phyloP scores from a whole-genome alignment of 2,797 vertebrate genomes.

The Luscinia megarhynchos region DNA sequence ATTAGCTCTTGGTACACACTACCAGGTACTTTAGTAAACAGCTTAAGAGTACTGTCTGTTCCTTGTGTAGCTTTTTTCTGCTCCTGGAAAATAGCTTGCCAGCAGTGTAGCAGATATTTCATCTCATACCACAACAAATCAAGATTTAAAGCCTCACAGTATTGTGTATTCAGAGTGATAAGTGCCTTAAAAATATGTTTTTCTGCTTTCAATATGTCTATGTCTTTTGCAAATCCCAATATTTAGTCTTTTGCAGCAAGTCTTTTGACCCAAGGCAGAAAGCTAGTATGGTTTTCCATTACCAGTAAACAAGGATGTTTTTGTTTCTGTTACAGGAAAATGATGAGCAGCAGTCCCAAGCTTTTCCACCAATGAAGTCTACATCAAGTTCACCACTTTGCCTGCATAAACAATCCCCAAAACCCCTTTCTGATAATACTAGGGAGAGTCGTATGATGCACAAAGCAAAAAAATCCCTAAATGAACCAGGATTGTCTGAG shows the following conservation, averaged over 20 bases:
- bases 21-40: not conserved
- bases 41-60: not conserved
- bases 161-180: not conserved
- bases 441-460: not conserved
- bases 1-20: not conserved
- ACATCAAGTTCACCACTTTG: slow-evolving; percentile 29
- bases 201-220: not conserved
- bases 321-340: slow-evolving; percentile 68
- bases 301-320: not conserved
- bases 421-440: slow-evolving; percentile 23
- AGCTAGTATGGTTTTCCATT: not conserved
- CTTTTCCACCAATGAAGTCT: not conserved
- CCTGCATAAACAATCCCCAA: slow-evolving; percentile 44
- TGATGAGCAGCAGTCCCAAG: not conserved
- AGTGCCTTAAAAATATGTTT: not conserved
- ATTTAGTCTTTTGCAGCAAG: not conserved
- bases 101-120: not conserved
- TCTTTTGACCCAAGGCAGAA: not conserved
- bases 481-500: slow-evolving; percentile 44
- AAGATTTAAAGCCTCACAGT: not conserved
- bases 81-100: not conserved
- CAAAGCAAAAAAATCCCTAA: not conserved
- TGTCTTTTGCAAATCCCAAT: not conserved
- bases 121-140: not conserved
- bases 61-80: not conserved